These are phyloP conservation scores for Hyles lineata DNA, from an alignment of 2,888 invertebrate species.

Conservation along the genomic window DNA sequence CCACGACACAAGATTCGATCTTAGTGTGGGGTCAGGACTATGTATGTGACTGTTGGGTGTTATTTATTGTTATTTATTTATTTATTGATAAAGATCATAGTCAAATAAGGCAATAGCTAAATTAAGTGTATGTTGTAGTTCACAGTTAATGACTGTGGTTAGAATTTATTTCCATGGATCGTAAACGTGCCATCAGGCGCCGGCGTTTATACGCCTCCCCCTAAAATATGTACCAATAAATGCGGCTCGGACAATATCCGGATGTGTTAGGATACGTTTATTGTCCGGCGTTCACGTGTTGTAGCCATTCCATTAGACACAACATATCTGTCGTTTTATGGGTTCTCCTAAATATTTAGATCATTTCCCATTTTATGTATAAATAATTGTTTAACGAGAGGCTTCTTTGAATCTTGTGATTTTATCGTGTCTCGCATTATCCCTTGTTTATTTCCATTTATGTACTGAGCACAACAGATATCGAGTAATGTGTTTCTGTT, in stretches of 20 bases:
- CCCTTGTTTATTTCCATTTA: constrained; percentile 32
- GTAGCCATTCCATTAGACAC: constrained; percentile 59
- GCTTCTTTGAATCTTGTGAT: neutral
- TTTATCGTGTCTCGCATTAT: constrained; percentile 33
- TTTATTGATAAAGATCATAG: constrained; percentile 12
- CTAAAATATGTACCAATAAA: constrained; percentile 79
- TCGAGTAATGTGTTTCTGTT: constrained; percentile 37
- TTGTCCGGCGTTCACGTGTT: constrained; percentile 68
- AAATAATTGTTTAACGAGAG: constrained; percentile 44
- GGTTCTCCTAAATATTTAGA: constrained; percentile 65
- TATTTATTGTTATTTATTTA: no score
- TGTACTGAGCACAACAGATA: constrained; percentile 25
- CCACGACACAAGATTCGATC: no score
- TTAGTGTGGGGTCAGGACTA: no score
- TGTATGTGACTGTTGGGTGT: no score
- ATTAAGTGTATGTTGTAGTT: constrained; percentile 35
- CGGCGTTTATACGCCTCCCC: constrained; percentile 49
- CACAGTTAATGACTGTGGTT: constrained; percentile 42
- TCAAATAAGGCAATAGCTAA: neutral
- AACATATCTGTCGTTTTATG: constrained; percentile 61
- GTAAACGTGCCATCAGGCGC: constrained; percentile 61
- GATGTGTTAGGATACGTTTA: constrained; percentile 76
- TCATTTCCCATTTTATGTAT: constrained; percentile 51
- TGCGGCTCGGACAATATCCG: constrained; percentile 69
- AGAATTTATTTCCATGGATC: constrained; percentile 59